A percentile compares a stretch with the other conserved stretches of the same genome.
Evolutionary conservation across 2,888 invertebrate genomes (phyloP).

Genomic region (Andrena camellia): DNA sequence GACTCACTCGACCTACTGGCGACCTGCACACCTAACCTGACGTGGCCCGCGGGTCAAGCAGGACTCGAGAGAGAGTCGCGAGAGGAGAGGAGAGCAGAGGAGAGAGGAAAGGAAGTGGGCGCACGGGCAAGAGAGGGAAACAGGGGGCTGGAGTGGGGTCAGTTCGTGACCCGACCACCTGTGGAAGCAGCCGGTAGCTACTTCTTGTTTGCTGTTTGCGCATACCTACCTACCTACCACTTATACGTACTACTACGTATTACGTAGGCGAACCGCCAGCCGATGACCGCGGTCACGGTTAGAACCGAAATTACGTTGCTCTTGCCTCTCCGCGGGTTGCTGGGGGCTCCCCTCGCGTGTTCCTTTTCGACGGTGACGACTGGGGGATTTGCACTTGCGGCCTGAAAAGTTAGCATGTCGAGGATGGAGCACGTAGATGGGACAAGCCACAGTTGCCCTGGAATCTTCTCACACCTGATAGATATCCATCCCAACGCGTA

Average conservation of each 20-base stretch:
- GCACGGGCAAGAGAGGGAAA: slow-evolving; percentile 39
- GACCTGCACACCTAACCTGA: slow-evolving; percentile 69
- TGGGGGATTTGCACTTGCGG: neutral
- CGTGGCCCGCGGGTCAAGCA: slow-evolving; percentile 68
- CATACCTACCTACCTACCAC: slow-evolving; percentile 73
- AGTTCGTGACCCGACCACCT: slow-evolving; percentile 83
- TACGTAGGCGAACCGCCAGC: slow-evolving; percentile 71
- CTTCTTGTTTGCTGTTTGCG: slow-evolving; percentile 77
- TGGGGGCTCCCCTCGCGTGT: neutral
- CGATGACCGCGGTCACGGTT: slow-evolving; percentile 74
- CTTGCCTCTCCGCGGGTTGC: slow-evolving; percentile 8
- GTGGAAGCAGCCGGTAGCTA: slow-evolving; percentile 81
- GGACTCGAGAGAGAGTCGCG: slow-evolving; percentile 47
- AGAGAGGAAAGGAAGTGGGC: slow-evolving; percentile 38
- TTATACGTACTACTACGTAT: slow-evolving; percentile 73
- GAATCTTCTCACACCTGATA: neutral
- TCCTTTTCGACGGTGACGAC: neutral
- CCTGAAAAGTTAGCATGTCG: neutral
- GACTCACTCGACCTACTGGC: slow-evolving; percentile 65
- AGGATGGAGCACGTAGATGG: neutral
- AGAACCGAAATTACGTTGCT: slow-evolving; percentile 68
- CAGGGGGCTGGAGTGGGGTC: slow-evolving; percentile 75
- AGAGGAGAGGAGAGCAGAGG: slow-evolving; percentile 6
- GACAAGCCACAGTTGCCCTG: neutral
- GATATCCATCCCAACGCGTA: neutral